Conservation (phyloP, 2,113 vertebrate species). For the Gasterosteus aculeatus region DNA sequence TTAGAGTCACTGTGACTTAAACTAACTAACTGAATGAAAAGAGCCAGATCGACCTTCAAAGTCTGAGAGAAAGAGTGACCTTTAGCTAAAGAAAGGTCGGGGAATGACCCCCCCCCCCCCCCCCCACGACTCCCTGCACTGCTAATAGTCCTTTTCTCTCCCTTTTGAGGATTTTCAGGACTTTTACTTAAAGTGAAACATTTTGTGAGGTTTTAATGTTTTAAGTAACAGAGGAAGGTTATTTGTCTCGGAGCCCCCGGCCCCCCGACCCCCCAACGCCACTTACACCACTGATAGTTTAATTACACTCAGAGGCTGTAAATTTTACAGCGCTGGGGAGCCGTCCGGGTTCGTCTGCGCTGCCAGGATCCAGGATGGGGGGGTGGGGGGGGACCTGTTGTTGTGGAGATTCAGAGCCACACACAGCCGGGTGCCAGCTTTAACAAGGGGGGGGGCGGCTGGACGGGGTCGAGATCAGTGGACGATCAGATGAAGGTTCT, state of each 20-base stretch:
- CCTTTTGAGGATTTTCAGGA: neutral
- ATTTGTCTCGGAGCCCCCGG: conserved; percentile 15
- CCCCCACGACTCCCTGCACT: neutral
- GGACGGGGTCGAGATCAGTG: too few species aligned
- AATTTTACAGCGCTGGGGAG: conserved; percentile 68
- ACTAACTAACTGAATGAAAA: neutral
- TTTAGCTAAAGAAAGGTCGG: neutral
- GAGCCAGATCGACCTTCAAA: neutral
- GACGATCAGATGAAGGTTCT: neutral
- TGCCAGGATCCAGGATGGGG: conserved; percentile 36
- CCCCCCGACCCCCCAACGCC: conserved; percentile 33
- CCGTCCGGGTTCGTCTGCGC: conserved; percentile 55
- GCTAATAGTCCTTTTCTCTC: neutral
- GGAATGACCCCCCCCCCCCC: neutral
- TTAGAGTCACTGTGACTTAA: neutral
- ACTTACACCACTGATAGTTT: conserved; percentile 67
- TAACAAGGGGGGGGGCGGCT: too few species aligned
- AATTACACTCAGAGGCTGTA: conserved; percentile 71
- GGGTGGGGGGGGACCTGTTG: neutral
- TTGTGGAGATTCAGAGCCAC: neutral
- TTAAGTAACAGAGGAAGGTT: neutral
- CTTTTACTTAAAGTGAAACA: neutral
- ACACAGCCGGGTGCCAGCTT: too few species aligned
- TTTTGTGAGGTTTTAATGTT: neutral
- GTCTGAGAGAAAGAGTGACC: neutral